Evolutionary conservation across 2,113 vertebrate species (phyloP).

Genomic region (Puma concolor): DNA sequence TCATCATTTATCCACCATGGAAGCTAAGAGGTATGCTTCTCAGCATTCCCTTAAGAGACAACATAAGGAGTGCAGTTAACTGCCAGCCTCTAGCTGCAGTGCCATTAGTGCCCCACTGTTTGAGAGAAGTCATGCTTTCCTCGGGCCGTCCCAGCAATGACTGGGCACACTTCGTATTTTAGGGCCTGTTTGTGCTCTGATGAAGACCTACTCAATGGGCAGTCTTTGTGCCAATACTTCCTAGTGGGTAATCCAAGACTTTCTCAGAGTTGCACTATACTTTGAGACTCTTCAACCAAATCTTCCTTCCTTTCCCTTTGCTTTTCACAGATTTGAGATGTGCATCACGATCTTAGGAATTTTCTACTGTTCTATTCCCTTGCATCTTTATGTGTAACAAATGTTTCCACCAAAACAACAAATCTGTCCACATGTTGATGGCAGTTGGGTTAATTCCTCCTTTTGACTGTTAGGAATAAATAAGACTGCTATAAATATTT

Average conservation of each 20-base stretch:
- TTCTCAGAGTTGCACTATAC: neutral
- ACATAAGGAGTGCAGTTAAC: fast-evolving
- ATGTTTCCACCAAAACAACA: neutral
- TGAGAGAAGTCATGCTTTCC: neutral
- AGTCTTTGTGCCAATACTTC: neutral
- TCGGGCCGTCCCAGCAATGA: neutral
- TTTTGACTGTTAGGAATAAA: neutral
- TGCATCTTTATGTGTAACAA: neutral
- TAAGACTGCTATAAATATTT: neutral
- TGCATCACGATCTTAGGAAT: neutral
- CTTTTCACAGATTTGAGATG: neutral
- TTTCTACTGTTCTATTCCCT: neutral
- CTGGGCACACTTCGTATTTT: neutral
- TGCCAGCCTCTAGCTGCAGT: neutral
- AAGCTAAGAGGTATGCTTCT: neutral
- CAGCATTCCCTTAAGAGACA: neutral
- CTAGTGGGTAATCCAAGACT: neutral
- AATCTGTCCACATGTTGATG: neutral
- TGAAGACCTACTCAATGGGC: neutral
- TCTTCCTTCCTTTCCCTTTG: neutral
- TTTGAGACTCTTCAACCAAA: neutral
- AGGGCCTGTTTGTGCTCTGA: neutral
- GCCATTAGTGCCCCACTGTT: too few relatives aligned
- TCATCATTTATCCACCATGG: neutral
- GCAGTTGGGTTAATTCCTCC: neutral